Base-by-base conservation (phyloP, 2,113 vertebrate species). In the Scatophagus argus region DNA sequence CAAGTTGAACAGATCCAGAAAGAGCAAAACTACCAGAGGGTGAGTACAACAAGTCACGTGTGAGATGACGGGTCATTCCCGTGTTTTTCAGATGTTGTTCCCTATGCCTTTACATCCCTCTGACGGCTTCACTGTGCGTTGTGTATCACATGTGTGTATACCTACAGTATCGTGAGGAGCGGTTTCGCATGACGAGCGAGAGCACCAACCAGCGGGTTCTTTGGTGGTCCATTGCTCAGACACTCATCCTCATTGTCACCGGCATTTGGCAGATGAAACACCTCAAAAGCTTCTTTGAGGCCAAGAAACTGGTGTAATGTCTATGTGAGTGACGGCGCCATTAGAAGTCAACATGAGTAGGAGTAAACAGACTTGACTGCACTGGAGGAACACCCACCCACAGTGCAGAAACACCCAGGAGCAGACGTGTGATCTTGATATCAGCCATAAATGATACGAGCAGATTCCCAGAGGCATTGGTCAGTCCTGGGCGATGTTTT, bases 191-290 rank as follows among this genome's bases (percentile, higher is more conserved):
- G 95, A 99, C 97, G 0, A 99, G 97, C 0, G 97, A 99, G 90
- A 99, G 97, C 93, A 99, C 97, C 39, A 98, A 98, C 93, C 97
- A 99, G 93, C 95, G 97, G 0, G 97, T 98, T 16, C 95, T 99
- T 5, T 99, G 97, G 97, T 99, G 97, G 97, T 98, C 97, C 81
- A 98, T 99, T 1, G 94, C 97, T 8, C 97, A 99, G 87, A 98
- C 97, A 0, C 85, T 97, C 91, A 99, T 99, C 93, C 97, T 98
- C 85, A 95, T 98, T 86, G 85, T 97, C 89, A 98, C 96, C 0
- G 97, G 97, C 39, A 96, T 98, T 85, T 99, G 97, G 97, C 97
- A 99, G 93, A 98, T 98, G 97, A 94, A 95, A 59, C 97, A 98
- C 67, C 96, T 99, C 76, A 99, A 99, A 86, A 97, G 97, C 88